Evolutionary conservation across 2,797 vertebrate genomes (phyloP).

Genomic region (Coendou prehensilis): DNA sequence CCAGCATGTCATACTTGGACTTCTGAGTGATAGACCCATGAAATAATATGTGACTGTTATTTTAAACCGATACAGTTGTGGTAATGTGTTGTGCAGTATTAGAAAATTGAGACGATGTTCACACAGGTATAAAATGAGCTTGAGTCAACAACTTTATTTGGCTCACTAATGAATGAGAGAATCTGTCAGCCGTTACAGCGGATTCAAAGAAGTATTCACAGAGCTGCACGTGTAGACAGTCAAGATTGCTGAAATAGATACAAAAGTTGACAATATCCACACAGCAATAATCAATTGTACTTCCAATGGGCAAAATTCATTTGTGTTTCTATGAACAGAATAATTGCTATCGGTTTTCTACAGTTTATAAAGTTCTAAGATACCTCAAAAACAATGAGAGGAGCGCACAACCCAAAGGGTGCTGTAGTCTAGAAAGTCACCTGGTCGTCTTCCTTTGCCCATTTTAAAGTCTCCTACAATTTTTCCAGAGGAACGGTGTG

Average conservation of each 20-base stretch:
- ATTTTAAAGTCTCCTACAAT: not conserved
- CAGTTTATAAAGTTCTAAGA: not conserved
- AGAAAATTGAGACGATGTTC: not conserved
- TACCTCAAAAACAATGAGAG: not conserved
- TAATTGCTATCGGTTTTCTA: not conserved
- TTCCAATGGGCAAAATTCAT: not conserved
- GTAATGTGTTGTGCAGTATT: not conserved
- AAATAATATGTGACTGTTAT: not conserved
- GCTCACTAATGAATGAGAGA: not conserved
- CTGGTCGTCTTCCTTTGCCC: not conserved
- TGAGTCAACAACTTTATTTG: not conserved
- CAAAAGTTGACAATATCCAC: not conserved
- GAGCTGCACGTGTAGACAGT: not conserved
- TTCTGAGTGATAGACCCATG: not conserved
- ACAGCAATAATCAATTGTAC: not conserved
- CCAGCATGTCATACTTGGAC: not conserved
- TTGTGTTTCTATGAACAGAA: not conserved
- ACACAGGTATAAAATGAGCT: not conserved
- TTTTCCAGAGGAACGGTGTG: not conserved
- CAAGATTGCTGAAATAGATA: not conserved
- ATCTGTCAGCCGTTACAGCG: not conserved
- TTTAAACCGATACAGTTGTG: not conserved
- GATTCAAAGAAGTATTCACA: slow-evolving; percentile 8
- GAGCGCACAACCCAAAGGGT: not conserved
- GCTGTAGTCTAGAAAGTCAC: not conserved